These are phyloP conservation scores for Fundulus diaphanus DNA, from an alignment of 2,797 vertebrate species.

Conservation along the genomic window DNA sequence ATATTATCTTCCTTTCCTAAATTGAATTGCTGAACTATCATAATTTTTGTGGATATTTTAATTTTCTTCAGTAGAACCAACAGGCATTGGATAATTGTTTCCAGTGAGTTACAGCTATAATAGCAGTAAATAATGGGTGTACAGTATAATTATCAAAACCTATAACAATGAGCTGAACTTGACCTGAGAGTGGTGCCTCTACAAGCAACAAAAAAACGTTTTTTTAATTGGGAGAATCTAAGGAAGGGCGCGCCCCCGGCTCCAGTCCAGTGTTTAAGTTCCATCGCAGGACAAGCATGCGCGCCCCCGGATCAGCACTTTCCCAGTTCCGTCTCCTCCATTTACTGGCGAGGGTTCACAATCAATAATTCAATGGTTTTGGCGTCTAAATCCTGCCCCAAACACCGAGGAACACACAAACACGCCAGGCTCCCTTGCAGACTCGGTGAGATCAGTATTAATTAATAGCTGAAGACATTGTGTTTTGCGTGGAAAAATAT, in stretches of 20 bases:
- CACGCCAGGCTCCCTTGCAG: conserved; percentile 68
- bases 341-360: conserved; percentile 73
- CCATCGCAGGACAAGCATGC: conserved; percentile 45
- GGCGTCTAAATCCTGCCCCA: conserved; percentile 80
- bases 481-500: conserved; percentile 79
- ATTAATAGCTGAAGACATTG: conserved; percentile 82
- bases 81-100: background rate
- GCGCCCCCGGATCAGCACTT: conserved; percentile 68
- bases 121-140: background rate
- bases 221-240: background rate
- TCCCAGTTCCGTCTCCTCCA: conserved; percentile 80
- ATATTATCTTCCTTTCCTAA: background rate
- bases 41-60: background rate
- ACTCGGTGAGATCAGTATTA: conserved; percentile 77
- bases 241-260: conserved; percentile 46
- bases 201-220: background rate
- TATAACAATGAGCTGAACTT: background rate
- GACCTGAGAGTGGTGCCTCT: background rate
- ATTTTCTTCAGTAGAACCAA: background rate
- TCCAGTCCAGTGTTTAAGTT: conserved; percentile 15
- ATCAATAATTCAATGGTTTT: conserved; percentile 87
- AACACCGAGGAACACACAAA: conserved; percentile 75
- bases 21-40: background rate
- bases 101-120: background rate
- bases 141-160: background rate